Conservation (phyloP, 2,888 invertebrate genomes). For the Spialia ferax region DNA sequence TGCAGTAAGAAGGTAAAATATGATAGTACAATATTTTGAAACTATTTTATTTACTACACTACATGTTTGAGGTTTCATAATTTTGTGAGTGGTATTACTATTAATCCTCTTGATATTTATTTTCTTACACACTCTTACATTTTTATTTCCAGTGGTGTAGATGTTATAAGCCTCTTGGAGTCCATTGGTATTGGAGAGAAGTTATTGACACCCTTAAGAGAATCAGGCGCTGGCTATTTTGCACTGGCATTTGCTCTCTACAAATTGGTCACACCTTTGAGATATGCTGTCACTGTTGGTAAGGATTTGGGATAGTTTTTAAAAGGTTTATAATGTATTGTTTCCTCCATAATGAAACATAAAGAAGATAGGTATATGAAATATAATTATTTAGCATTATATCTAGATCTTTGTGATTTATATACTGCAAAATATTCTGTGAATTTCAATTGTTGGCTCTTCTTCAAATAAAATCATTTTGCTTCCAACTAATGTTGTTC, state of each 20-base stretch:
- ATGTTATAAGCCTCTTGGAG: conserved; percentile 93
- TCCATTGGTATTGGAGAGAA: conserved; percentile 92
- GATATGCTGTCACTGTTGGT: conserved; percentile 97
- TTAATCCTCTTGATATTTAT: not conserved
- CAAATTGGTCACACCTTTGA: conserved; percentile 95
- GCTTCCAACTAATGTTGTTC: no score
- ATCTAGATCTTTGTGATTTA: no score
- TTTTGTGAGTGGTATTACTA: not conserved
- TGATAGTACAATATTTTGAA: not conserved
- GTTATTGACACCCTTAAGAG: conserved; percentile 91
- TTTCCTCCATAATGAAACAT: no score
- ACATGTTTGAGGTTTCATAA: no score
- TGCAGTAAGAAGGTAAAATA: conserved; percentile 91
- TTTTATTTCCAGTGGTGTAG: conserved; percentile 93
- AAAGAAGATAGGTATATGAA: no score
- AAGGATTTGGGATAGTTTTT: no score
- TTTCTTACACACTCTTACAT: no score
- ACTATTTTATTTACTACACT: not conserved
- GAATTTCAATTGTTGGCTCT: no score
- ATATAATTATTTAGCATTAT: no score
- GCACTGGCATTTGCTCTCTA: conserved; percentile 97
- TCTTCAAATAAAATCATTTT: no score
- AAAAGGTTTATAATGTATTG: not conserved
- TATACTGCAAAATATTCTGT: no score
- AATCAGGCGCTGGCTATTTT: conserved; percentile 94